phyloP scores from a whole-genome alignment of 2,888 invertebrate genomes.

The Brenthis ino region DNA sequence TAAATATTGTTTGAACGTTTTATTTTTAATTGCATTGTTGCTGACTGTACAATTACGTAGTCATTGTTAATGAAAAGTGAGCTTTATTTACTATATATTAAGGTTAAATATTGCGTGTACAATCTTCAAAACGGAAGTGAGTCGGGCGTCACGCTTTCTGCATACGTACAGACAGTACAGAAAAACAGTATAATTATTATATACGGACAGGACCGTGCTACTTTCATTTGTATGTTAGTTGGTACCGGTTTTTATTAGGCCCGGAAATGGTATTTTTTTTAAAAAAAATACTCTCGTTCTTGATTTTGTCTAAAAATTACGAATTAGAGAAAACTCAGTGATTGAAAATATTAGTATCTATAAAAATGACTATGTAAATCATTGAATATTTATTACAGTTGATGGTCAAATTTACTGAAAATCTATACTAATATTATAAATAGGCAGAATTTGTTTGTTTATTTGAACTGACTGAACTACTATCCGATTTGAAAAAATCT shows the following conservation, averaged over 20 bases:
- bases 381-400: too few species aligned
- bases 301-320: too few species aligned
- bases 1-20: slow-evolving; percentile 26
- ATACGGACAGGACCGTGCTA: slow-evolving; percentile 55
- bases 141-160: slow-evolving; percentile 67
- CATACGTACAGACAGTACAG: slow-evolving; percentile 51
- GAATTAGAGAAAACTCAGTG: too few species aligned
- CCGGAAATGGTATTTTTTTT: slow-evolving; percentile 40
- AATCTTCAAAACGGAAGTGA: slow-evolving; percentile 48
- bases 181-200: slow-evolving; percentile 55
- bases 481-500: too few species aligned
- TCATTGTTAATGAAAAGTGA: slow-evolving; percentile 19
- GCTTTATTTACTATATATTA: slow-evolving; percentile 25
- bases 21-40: slow-evolving; percentile 32
- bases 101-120: slow-evolving; percentile 23
- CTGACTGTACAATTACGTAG: slow-evolving; percentile 34
- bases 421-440: too few species aligned
- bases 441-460: too few species aligned
- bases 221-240: slow-evolving; percentile 52
- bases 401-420: too few species aligned
- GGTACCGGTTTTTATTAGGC: slow-evolving; percentile 45
- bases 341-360: too few species aligned
- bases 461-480: too few species aligned
- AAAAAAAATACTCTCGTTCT: background rate
- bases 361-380: too few species aligned